A percentile compares a stretch with the other conserved stretches of the same genome.
Conservation (phyloP, 2,113 vertebrate species). For the Vombatus ursinus region DNA sequence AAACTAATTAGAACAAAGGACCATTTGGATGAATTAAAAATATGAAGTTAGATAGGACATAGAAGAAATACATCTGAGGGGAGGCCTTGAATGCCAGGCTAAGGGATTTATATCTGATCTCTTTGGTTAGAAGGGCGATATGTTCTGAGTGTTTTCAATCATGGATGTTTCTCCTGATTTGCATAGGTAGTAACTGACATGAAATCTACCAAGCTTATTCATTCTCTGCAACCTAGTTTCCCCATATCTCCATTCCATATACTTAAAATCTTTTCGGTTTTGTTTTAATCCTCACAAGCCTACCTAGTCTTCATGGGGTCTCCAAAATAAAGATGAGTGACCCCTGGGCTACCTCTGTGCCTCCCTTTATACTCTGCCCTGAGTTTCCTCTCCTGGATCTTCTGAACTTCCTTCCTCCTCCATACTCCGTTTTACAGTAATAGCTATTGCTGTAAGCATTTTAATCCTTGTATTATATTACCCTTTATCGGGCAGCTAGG, state of each 20-base stretch:
- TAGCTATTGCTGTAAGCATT: conserved; percentile 66
- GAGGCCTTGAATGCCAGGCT: not conserved
- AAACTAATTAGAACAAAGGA: not conserved
- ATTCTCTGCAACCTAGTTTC: conserved; percentile 43
- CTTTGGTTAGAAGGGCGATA: not conserved
- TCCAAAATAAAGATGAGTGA: conserved; percentile 41
- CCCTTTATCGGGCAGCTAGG: not conserved
- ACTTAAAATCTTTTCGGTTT: conserved; percentile 46
- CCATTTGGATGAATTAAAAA: not conserved
- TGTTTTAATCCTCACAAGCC: conserved; percentile 23
- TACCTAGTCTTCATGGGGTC: conserved; percentile 35
- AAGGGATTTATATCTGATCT: not conserved
- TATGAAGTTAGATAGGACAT: not conserved
- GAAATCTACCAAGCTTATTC: conserved; percentile 10
- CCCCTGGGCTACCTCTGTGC: not conserved
- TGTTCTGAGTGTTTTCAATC: not conserved
- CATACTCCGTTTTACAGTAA: conserved; percentile 31
- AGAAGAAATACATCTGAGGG: rapidly evolving
- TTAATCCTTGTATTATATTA: not conserved
- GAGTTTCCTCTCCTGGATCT: conserved; percentile 14
- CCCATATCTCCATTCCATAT: conserved; percentile 22
- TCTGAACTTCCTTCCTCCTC: conserved; percentile 24
- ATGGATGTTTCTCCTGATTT: not conserved
- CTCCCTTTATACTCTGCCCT: conserved; percentile 24
- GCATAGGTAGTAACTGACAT: not conserved